Percentiles rank a stretch among this genome's conserved stretches.
These are phyloP conservation scores for Philereme vetulata DNA, from an alignment of 2,888 invertebrate genomes.

Conservation along the genomic window DNA sequence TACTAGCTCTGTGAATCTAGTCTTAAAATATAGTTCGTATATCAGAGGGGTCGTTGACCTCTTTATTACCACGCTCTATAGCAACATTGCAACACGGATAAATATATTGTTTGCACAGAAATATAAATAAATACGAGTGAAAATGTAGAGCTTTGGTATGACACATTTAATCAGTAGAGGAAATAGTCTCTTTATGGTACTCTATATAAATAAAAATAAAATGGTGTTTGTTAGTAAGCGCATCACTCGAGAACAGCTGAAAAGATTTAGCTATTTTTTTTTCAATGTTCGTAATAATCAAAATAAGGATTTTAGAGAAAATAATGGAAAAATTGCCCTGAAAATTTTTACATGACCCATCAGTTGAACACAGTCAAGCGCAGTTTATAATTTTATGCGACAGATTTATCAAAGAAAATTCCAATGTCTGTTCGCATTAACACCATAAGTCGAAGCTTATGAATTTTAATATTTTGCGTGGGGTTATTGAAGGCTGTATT, in stretches of 20 bases:
- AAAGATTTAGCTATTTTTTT: no score
- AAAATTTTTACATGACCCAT: no score
- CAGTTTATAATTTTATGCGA: no score
- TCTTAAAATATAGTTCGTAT: constrained; percentile 34
- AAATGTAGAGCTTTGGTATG: constrained; percentile 6
- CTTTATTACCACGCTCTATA: constrained; percentile 44
- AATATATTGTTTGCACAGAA: constrained; percentile 6
- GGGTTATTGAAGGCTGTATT: constrained; percentile 4
- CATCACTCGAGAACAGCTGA: no score
- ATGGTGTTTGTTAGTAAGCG: no score
- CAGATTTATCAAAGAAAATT: constrained; percentile 8
- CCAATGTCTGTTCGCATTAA: constrained; percentile 12
- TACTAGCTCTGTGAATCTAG: not conserved
- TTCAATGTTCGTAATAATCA: no score
- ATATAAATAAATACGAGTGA: constrained; percentile 5
- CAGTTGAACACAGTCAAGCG: no score
- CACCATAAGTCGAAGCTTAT: constrained; percentile 3
- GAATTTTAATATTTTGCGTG: constrained; percentile 21
- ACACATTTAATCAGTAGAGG: not conserved
- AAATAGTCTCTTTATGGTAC: not conserved
- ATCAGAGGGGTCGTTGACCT: constrained; percentile 45
- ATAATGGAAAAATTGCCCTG: no score
- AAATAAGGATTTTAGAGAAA: no score
- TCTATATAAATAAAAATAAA: no score
- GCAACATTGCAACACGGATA: constrained; percentile 7